Evolutionary conservation across 2,113 vertebrate species (phyloP).

Genomic region (Equus przewalskii): DNA sequence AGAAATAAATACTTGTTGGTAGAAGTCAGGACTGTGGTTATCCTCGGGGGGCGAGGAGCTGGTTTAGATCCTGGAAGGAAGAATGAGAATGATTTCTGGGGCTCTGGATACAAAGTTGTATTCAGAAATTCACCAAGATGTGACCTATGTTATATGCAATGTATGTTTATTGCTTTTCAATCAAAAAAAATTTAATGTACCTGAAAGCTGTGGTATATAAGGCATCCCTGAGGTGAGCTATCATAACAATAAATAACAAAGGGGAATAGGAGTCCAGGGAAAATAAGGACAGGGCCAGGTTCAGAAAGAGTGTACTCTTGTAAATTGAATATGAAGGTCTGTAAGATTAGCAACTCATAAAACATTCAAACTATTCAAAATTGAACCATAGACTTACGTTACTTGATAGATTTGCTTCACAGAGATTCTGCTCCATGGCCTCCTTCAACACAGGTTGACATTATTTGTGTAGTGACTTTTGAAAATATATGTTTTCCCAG

Average conservation of each 20-base stretch:
- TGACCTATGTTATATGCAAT: neutral
- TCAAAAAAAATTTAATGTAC: neutral
- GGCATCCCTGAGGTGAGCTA: neutral
- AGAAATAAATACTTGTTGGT: neutral
- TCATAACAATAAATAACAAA: neutral
- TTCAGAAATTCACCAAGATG: neutral
- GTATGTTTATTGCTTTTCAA: neutral
- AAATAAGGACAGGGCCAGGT: neutral
- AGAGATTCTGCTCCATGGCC: neutral
- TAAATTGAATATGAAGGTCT: conserved; percentile 41
- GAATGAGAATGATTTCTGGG: neutral
- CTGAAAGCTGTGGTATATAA: neutral
- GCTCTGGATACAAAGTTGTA: neutral
- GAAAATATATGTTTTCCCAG: neutral
- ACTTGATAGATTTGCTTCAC: neutral
- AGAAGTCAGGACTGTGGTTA: neutral
- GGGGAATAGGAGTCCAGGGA: neutral
- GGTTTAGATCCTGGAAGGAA: neutral
- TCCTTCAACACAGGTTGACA: neutral
- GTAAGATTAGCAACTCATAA: neutral
- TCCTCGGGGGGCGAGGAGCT: neutral
- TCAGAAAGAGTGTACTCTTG: neutral
- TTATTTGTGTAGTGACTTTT: neutral
- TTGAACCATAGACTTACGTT: neutral
- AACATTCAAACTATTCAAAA: conserved; percentile 35